Evolutionary conservation across 1,140 invertebrate species (phyloP), one percentile per base, ranked within the genome.

Genomic region (Halictus rubicundus): DNA sequence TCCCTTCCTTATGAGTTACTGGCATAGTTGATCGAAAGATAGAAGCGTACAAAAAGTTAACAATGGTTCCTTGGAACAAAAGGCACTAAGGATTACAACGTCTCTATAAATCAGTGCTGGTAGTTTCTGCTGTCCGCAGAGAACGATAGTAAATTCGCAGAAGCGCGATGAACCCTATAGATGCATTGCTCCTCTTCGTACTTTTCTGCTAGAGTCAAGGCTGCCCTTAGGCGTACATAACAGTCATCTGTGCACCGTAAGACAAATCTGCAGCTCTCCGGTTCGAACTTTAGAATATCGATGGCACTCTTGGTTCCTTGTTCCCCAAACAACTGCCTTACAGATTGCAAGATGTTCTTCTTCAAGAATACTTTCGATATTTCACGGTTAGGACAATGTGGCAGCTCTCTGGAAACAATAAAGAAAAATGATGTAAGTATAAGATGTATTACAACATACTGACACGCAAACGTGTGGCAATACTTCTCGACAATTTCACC

Each of bases 211-310:
- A 95, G 84, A 1, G 94, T 94, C 27, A 96, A 90, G 23, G 95
- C 94, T 37, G 93, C 92, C 75, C 94, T 91, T 5, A 95, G 84
- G 81, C 95, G 94, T 14, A 95, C 91, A 78, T 94, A 95, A 70
- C 91, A 91, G n/a, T 93, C 86, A 46, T 91, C 90, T 2, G 94
- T 89, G 61, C 96, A 95, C 59, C 94, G 92, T 68, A 96, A 52
- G 25, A 96, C 91, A 32, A 92, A 95, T 77, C 94, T 92, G 39
- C 83, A 87, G 19, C 90, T 88, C 0, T 79, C 19, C 1, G 89
- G 74, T 86, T 94, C 91, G 73, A 94, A 95, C 83, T 95, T 95
- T 0, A 96, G 80, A 37, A 96, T 85, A 75, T 96, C 94, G 46
- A 96, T 87, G 21, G 86, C 87, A 42, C 92, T 90, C 68, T 93